A percentile compares a stretch with the other conserved stretches of the same genome.
Conservation (phyloP, 2,797 vertebrate species). For the Telmatherina bonti region DNA sequence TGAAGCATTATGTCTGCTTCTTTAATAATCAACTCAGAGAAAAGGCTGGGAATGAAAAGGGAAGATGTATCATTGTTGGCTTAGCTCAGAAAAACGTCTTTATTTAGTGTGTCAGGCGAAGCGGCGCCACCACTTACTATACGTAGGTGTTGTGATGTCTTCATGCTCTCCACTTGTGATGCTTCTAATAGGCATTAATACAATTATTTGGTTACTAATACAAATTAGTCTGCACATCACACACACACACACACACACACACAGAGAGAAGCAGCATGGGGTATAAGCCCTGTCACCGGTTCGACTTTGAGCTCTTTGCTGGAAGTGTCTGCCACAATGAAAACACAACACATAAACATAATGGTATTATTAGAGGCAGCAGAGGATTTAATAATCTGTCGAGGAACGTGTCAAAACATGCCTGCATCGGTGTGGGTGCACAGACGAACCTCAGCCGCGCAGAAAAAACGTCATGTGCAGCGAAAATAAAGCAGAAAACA, state of each 20-base stretch:
- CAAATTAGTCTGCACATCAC: slow-evolving; percentile 81
- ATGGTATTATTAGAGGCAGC: slow-evolving; percentile 72
- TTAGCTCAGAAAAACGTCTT: slow-evolving; percentile 45
- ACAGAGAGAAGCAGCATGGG: slow-evolving; percentile 70
- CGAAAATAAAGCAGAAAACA: slow-evolving; percentile 19
- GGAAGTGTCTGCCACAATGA: slow-evolving; percentile 56
- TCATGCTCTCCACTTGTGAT: slow-evolving; percentile 79
- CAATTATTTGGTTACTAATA: slow-evolving; percentile 86
- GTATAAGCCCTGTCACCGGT: slow-evolving; percentile 67
- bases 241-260: slow-evolving; percentile 67
- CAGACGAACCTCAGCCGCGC: slow-evolving; percentile 35
- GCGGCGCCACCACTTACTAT: slow-evolving; percentile 41
- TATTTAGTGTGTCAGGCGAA: slow-evolving; percentile 53
- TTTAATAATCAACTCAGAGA: slow-evolving; percentile 41
- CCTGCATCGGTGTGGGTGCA: slow-evolving; percentile 45
- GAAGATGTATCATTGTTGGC: slow-evolving; percentile 48
- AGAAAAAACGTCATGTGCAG: slow-evolving; percentile 36
- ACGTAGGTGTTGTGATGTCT: slow-evolving; percentile 85
- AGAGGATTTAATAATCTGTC: slow-evolving; percentile 73
- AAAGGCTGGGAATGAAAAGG: slow-evolving; percentile 33
- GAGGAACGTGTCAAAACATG: slow-evolving; percentile 63
- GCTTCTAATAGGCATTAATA: slow-evolving; percentile 85
- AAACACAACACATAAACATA: slow-evolving; percentile 55
- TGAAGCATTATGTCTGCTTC: slow-evolving; percentile 3
- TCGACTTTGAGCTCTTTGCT: slow-evolving; percentile 63